phyloP scores from a whole-genome alignment of 1,140 invertebrate genomes.

The Coptotermes formosanus region DNA sequence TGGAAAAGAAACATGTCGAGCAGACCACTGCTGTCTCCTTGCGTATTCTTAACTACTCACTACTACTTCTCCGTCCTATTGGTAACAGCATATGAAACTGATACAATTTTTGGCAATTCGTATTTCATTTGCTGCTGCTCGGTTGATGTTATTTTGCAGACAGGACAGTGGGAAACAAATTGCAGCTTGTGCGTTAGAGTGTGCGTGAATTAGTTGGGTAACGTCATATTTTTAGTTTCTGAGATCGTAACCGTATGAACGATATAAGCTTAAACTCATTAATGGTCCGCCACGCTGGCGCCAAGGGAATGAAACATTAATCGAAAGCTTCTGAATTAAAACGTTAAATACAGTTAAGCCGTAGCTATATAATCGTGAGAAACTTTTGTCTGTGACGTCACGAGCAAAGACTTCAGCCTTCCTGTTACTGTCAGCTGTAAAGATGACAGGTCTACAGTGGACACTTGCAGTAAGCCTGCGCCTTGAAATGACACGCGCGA shows the following conservation, averaged over 20 bases:
- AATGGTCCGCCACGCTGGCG: neutral
- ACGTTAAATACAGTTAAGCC: neutral
- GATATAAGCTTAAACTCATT: neutral
- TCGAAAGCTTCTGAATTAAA: constrained; percentile 10
- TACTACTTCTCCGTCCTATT: no score
- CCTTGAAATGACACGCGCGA: neutral
- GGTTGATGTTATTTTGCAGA: no score
- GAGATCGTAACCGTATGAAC: neutral
- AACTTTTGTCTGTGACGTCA: neutral
- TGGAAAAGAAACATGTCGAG: no score
- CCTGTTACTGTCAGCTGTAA: neutral
- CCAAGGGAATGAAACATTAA: neutral
- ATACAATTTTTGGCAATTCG: no score
- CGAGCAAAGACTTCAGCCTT: neutral
- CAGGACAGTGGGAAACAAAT: no score
- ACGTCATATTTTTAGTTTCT: neutral
- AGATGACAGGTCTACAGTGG: neutral
- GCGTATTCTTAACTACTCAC: no score
- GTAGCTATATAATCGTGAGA: neutral
- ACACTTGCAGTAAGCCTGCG: neutral
- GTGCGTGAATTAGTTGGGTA: neutral
- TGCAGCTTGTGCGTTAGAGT: no score
- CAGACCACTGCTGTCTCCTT: no score
- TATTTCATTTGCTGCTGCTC: no score
- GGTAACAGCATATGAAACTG: no score